Base-by-base conservation (phyloP, 1,140 invertebrate genomes). In the Micrasema longulum region DNA sequence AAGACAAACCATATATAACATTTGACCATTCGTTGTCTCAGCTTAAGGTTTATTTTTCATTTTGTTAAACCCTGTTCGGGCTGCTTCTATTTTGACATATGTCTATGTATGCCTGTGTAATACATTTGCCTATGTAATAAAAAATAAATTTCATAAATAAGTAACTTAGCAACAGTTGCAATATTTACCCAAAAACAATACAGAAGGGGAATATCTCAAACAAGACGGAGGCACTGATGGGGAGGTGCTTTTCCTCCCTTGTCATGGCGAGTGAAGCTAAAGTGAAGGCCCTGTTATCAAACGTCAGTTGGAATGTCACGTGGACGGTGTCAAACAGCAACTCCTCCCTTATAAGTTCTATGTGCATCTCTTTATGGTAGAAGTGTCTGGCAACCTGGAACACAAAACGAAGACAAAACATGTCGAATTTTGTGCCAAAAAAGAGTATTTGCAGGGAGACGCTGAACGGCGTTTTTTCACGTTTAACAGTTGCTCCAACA, bases 201-300 rank as follows among this genome's bases (percentile, higher is more conserved):
- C 96, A 97, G 85, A 99, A 99, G 4, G 97, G 97, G 83, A 99
- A 99, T 78, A 99, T 95, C 80, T 99, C 96, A 77, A 99, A 98
- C 9, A 99, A 87, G 4, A 97, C 91, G 0, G 92, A 92, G 0
- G 95, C 93, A 77, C 91, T 93, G 41, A 97, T 93, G 2, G 95
- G 91, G 75, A 97, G 80, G 80, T 94, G 92, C 80, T 93, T 93
- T 78, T 95, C 93, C 77, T 95, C 93, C 10, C 92, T 86, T 1
- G 92, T 93, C 90, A 95, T 92, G 0, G 90, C 89, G 66, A 95
- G 80, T 0, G 91, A 93, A 2, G 92, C 91, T 38, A 93, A 81
- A 0, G 92, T 93, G 75, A 94, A 94, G 1, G 94, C 95, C 41
- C 91, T 87, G 84, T 99, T 99, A 83, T 98, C 95, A 79, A 99